phyloP scores from a whole-genome alignment of 2,113 vertebrate genomes.

The Formicarius rufipectus region DNA sequence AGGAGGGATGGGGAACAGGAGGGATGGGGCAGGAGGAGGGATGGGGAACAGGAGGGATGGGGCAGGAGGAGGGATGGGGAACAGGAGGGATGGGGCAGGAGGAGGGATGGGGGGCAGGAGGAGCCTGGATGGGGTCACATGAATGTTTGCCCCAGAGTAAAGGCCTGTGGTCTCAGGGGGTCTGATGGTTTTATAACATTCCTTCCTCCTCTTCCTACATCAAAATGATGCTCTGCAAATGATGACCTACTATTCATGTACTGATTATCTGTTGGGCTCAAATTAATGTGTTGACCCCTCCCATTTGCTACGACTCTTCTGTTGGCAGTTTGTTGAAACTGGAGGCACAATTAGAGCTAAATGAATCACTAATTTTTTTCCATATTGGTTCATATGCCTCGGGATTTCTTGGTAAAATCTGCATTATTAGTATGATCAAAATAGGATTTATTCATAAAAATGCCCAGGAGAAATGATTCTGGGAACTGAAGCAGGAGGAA shows the following conservation, averaged over 20 bases:
- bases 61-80: too few species aligned
- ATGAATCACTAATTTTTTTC: background rate
- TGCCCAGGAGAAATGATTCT: background rate
- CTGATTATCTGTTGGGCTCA: background rate
- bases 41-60: too few species aligned
- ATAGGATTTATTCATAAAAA: background rate
- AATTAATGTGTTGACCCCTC: background rate
- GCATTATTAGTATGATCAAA: background rate
- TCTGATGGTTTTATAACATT: background rate
- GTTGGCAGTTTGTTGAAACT: background rate
- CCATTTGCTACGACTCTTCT: background rate
- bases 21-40: too few species aligned
- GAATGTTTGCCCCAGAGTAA: accelerated
- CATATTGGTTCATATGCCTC: background rate
- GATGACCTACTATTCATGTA: background rate
- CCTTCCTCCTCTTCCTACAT: background rate
- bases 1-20: too few species aligned
- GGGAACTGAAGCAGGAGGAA: background rate
- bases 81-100: too few species aligned
- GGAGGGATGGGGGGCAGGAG: background rate
- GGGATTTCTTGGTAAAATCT: background rate
- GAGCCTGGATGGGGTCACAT: accelerated
- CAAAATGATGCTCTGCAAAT: background rate
- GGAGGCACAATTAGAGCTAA: background rate
- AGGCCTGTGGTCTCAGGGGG: background rate